Conservation (phyloP, 2,888 invertebrate genomes). For the Eupithecia insigniata region DNA sequence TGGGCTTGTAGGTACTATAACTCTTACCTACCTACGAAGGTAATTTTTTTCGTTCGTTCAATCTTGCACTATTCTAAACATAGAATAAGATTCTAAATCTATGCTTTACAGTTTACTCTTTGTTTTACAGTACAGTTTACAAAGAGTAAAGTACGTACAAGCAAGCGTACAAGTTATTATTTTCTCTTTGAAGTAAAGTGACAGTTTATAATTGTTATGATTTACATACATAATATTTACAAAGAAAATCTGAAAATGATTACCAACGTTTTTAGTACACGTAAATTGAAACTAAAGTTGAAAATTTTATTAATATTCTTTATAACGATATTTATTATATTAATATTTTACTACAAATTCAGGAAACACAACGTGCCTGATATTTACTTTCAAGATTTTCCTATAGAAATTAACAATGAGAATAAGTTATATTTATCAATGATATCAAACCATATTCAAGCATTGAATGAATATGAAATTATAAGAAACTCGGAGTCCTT, state of each 20-base stretch:
- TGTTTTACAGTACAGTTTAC: not conserved
- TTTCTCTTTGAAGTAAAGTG: not conserved
- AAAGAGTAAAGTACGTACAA: no score
- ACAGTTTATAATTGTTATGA: no score
- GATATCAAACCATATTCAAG: slow-evolving; percentile 35
- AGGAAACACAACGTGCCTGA: not conserved
- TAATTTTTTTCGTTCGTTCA: not conserved
- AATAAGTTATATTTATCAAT: not conserved
- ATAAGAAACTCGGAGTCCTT: slow-evolving; percentile 55
- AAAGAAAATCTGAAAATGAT: not conserved
- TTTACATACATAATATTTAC: not conserved
- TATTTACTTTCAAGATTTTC: not conserved
- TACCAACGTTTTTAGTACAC: not conserved
- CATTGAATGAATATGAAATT: slow-evolving; percentile 46
- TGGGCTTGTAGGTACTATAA: not conserved
- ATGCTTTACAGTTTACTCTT: not conserved
- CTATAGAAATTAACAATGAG: not conserved
- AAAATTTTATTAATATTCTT: not conserved
- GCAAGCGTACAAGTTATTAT: no score
- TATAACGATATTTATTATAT: not conserved
- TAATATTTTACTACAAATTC: slow-evolving; percentile 1
- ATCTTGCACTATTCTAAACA: no score
- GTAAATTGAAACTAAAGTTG: not conserved
- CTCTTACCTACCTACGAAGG: not conserved
- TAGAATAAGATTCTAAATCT: not conserved